phyloP scores from a whole-genome alignment of 2,888 invertebrate species.

The Panzeria rudis region DNA sequence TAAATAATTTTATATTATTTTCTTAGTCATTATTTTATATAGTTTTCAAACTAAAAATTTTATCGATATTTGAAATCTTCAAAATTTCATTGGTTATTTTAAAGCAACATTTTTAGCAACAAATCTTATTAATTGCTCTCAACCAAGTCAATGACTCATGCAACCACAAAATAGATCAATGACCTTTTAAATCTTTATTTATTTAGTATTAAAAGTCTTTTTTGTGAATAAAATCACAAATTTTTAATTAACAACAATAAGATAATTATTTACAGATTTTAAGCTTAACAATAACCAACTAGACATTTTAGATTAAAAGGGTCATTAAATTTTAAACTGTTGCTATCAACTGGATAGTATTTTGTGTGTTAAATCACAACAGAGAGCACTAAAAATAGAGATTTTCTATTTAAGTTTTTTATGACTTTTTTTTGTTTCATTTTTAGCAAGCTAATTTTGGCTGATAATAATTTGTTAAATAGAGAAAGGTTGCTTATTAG shows the following conservation, averaged over 20 bases:
- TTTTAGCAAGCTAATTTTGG: neutral
- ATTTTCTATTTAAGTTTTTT: neutral
- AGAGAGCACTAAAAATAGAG: neutral
- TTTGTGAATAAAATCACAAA: neutral
- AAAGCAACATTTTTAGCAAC: neutral
- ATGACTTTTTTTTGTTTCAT: neutral
- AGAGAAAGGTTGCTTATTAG: neutral
- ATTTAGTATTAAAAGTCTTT: neutral
- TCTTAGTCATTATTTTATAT: no score
- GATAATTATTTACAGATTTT: conserved; percentile 27
- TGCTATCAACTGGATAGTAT: conserved; percentile 22
- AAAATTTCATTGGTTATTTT: neutral
- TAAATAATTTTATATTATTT: neutral
- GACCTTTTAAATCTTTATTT: conserved; percentile 7
- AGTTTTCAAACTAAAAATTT: no score
- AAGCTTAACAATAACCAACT: neutral
- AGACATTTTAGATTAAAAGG: conserved; percentile 25
- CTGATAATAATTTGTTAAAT: neutral
- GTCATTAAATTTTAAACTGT: conserved; percentile 53
- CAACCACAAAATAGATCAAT: conserved; percentile 3
- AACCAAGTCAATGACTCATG: conserved; percentile 22
- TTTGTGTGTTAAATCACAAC: conserved; percentile 7
- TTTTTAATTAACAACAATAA: conserved; percentile 15
- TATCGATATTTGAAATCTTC: neutral
- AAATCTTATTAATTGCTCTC: neutral